Base-by-base conservation (phyloP, 2,113 vertebrate genomes). In the Phocoena sinus region DNA sequence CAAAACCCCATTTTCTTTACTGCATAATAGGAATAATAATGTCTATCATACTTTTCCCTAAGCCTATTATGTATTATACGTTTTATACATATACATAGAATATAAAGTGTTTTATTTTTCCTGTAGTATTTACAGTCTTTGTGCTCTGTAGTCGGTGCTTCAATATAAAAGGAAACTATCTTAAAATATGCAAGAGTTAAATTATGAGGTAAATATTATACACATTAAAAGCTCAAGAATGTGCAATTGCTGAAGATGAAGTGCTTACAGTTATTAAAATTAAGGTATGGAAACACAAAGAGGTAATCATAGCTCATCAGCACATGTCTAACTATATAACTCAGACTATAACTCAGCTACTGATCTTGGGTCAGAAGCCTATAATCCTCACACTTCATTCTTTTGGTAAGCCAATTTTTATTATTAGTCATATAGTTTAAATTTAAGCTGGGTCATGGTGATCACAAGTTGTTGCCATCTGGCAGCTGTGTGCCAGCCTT, bases 341-440 rank as follows among this genome's bases (percentile, higher is more conserved):
- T 88, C 41, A 90, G 13, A 95, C 84, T 81, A 91, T 20, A 92
- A 77, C n/a, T 90, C 23, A 36, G 80, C 44, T 31, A 14, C 25
- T 76, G 70, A 76, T 20, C 41, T 90, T 89, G 80, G 33, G 23
- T 53, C 63, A 79, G 74, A 84, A 89, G 68, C 1, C 70, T 93
- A 13, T 47, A 95, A 96, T 97, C 38, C 47, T 56, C 65, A 91
- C 7, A 80, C 56, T 95, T 50, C 50, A 94, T 94, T 88, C 2
- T 41, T 71, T 87, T 28, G 38, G 71, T 73, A 33, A 96, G 63
- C 38, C 80, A 95, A 67, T 84, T 95, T 96, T 96, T 96, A 25
- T 62, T 96, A 95, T 70, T 65, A 95, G 86, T 95, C 67, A 36
- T 95, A 76, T 53, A 94, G 96, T 97, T 97, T 97, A 90, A 94